Conservation (phyloP, 2,113 vertebrate species). For the Aviceda subcristata region DNA sequence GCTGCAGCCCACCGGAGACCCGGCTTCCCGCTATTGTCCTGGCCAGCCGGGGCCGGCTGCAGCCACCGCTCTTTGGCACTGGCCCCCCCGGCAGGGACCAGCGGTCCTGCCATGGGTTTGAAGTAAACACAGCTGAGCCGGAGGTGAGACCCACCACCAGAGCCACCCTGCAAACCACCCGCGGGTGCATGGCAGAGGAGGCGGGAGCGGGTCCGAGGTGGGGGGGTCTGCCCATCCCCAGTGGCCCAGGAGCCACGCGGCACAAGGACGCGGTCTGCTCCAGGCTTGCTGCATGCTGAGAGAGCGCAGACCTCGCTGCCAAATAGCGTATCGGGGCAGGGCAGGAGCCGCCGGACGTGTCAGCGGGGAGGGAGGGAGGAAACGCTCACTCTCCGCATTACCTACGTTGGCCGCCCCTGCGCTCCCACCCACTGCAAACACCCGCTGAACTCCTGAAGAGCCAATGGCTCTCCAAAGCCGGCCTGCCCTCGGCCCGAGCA, state of each 20-base stretch:
- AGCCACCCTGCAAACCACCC: neutral
- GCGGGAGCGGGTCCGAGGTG: neutral
- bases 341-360: neutral
- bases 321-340: neutral
- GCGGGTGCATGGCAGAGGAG: accelerated
- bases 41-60: neutral
- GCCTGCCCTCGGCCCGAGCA: neutral
- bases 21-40: conserved; percentile 73
- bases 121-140: neutral
- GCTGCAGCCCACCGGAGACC: neutral
- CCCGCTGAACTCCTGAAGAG: neutral
- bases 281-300: accelerated
- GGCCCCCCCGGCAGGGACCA: neutral
- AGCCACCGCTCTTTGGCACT: neutral
- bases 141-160: neutral
- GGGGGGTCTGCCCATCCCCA: neutral
- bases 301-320: neutral
- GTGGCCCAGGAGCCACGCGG: accelerated
- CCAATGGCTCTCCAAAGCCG: neutral
- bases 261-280: accelerated
- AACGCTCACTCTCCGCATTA: accelerated
- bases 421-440: neutral
- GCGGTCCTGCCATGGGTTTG: accelerated
- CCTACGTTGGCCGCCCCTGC: accelerated
- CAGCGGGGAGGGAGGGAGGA: neutral